These are phyloP conservation scores for Zhengitettix transpicula DNA, from an alignment of 2,888 invertebrate genomes.

Conservation along the genomic window DNA sequence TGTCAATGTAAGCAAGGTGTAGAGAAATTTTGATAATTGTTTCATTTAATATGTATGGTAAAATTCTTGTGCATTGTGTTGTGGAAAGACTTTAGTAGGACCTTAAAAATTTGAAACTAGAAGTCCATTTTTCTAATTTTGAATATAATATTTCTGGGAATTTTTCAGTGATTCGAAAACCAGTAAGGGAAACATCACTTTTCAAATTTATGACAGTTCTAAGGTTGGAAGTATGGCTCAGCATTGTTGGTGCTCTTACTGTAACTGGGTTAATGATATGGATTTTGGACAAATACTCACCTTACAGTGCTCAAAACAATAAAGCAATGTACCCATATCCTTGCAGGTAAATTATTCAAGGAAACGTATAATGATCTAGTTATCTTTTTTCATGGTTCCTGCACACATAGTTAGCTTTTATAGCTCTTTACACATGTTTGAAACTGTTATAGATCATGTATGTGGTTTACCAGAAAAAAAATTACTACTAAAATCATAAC, in stretches of 20 bases:
- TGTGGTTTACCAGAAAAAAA: too few relatives aligned
- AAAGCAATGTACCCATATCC: constrained; percentile 64
- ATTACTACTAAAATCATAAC: too few relatives aligned
- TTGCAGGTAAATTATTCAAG: constrained; percentile 32
- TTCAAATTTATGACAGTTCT: constrained; percentile 91
- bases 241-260: constrained; percentile 66
- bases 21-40: too few relatives aligned
- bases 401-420: too few relatives aligned
- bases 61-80: too few relatives aligned
- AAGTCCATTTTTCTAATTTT: not conserved
- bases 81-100: too few relatives aligned
- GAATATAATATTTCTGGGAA: not conserved
- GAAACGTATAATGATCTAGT: too few relatives aligned
- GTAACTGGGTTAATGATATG: constrained; percentile 77
- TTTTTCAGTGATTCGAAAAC: constrained; percentile 61
- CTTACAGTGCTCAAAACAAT: constrained; percentile 74
- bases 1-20: too few relatives aligned
- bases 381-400: too few relatives aligned
- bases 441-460: too few relatives aligned
- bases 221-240: constrained; percentile 73
- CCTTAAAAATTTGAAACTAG: not conserved
- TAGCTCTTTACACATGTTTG: too few relatives aligned
- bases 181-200: constrained; percentile 60
- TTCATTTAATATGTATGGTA: too few relatives aligned
- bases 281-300: constrained; percentile 77